Conservation (phyloP, 2,888 invertebrate species). For the Drosophila ochracea region DNA sequence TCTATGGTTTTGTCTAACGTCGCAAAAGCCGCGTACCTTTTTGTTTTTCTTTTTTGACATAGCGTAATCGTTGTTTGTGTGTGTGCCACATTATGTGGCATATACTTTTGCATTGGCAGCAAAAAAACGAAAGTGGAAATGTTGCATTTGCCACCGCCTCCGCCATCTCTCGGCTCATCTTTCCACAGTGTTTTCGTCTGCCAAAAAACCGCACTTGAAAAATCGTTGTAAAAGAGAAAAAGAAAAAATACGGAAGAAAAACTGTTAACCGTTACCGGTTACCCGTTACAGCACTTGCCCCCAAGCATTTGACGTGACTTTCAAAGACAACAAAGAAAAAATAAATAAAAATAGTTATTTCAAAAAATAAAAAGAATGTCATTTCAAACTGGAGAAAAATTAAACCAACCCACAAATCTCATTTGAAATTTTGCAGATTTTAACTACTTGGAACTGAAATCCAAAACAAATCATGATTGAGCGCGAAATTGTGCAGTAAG, state of each 20-base stretch:
- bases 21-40: conserved; percentile 37
- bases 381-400: conserved; percentile 25
- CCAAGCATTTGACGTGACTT: conserved; percentile 18
- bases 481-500: conserved; percentile 81
- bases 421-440: conserved; percentile 43
- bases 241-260: conserved; percentile 51
- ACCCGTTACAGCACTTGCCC: conserved; percentile 20
- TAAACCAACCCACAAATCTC: background rate
- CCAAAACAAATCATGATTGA: conserved; percentile 65
- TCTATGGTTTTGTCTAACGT: conserved; percentile 18
- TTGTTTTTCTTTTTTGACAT: conserved; percentile 32
- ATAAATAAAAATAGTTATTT: background rate
- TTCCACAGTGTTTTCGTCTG: conserved; percentile 17
- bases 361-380: conserved; percentile 4
- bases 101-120: conserved; percentile 63
- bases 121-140: conserved; percentile 78
- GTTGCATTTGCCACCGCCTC: conserved; percentile 49
- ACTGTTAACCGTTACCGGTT: conserved; percentile 3
- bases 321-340: conserved; percentile 5
- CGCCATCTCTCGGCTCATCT: conserved; percentile 1
- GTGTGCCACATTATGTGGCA: conserved; percentile 66
- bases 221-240: conserved; percentile 16
- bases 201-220: conserved; percentile 36
- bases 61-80: conserved; percentile 52
- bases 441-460: background rate